Base-by-base conservation (phyloP, 2,888 invertebrate genomes). In the Eristalis tenax region DNA sequence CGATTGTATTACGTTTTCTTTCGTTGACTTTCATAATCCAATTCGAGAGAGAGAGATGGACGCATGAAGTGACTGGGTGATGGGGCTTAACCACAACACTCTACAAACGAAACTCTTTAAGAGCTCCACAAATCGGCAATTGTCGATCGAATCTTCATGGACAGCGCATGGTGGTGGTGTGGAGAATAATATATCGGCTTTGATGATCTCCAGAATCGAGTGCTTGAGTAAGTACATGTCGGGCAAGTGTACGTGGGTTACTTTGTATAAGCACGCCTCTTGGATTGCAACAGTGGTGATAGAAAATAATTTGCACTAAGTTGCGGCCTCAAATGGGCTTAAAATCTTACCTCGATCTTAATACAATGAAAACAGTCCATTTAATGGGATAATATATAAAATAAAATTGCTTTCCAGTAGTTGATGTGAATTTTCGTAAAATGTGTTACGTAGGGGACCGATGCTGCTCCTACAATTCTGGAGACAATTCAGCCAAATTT, bases 241-340 rank as follows among this genome's bases (percentile, higher is more conserved):
- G 28, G 23, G 79, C 71, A 79, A 79, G 79, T 71, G 71, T 73
- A 79, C 66, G 79, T 73, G 71, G 73, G 79, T 66, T 73, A 66
- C 61, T 66, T 66, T 79, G 73, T 38, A 73, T 32, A 50, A 50
- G n/a, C 43, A 79, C 56, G 71, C 13, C 73, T 66, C 23, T 22
- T 43, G 0, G 43, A 66, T 22, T 4, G 66, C 1, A 61, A 73
- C 79, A 73, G 73, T 65, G 40, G 43, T 40, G 4, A 23, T 13
- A n/a, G 10, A 18, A 50, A 18, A 50, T 8, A 0, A 18, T 50
- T 6, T 15, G n/a, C 1, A 4, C 6, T 43, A 5, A n/a, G 6
- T n/a, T 69, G 50, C 4, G 2, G n/a, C n/a, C n/a, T n/a, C n/a
- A 40, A 38, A 40, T n/a, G 13, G 38, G 2, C 1, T 38, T 13